Evolutionary conservation across 92 coral and sea anemone genomes (phyloP), one percentile per base, ranked within the genome.

Genomic region (Isaurus tuberculatus): DNA sequence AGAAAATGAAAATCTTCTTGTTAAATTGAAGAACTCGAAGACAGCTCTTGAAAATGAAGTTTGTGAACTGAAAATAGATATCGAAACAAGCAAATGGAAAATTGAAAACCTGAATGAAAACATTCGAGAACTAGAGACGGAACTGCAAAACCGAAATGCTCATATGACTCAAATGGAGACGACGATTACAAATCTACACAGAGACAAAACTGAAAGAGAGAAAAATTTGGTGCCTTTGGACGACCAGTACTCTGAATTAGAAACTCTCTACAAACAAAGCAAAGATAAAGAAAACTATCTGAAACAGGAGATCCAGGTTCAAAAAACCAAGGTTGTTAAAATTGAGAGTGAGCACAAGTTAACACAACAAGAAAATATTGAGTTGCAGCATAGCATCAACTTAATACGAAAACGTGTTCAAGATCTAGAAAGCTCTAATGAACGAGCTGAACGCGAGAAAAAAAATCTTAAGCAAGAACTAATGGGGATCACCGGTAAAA

Each of bases 81-180:
- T 92, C 15, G 98, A 96, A 80, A 86, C 90, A 61, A 83, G 40
- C 46, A 94, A 90, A 57, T 89, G 97, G 94, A 91, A 84, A 36
- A 90, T 90, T 34, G 93, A 96, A 63, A 85, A 84, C 67, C 86
- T 91, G 29, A 92, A 86, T 69, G 98, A 92, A 51, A 82, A 79
- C 4, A 84, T 88, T 26, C 79, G 65, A 58, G 92, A 87, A 67
- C 91, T 94, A 7, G 85, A 92, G 40, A 89, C 83, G 14, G 95
- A 93, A 86, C 80, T 94, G 1, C 89, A 92, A 37, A 90, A 88
- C 31, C 84, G 90, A n/a, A 92, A 83, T 29, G 60, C 72, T 0
- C 91, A 92, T 31, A 87, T 96, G 51, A 85, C 87, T 32, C 85
- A 92, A 77, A 94, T 96, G 98, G 98, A 96, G 77, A 88, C 87